phyloP scores from a whole-genome alignment of 2,797 vertebrate genomes.

The Leptodactylus fallax region DNA sequence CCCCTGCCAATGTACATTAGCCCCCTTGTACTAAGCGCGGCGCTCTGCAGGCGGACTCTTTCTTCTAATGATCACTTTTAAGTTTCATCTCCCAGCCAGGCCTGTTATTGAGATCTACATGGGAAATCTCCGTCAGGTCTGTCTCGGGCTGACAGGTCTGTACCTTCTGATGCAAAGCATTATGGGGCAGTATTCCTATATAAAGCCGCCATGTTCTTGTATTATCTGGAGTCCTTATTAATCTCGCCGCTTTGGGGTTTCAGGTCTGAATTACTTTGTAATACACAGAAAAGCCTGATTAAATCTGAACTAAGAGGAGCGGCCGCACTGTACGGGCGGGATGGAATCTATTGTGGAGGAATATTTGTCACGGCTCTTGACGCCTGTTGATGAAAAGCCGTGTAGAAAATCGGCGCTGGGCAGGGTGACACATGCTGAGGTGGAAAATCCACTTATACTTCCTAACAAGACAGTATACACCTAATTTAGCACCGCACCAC shows the following conservation, averaged over 20 bases:
- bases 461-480: slow-evolving; percentile 4
- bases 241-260: not conserved
- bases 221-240: not conserved
- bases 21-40: no score
- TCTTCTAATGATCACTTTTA: slow-evolving; percentile 36
- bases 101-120: slow-evolving; percentile 28
- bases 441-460: not conserved
- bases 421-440: not conserved
- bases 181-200: not conserved
- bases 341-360: not conserved
- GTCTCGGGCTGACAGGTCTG: not conserved
- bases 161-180: not conserved
- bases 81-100: not conserved
- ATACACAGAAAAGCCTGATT: not conserved
- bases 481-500: not conserved
- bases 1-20: slow-evolving; percentile 48
- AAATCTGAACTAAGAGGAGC: not conserved
- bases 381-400: not conserved
- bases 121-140: not conserved
- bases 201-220: not conserved
- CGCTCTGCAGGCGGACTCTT: not conserved
- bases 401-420: not conserved
- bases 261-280: not conserved
- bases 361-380: not conserved
- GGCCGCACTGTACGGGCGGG: not conserved